Evolutionary conservation across 2,888 invertebrate genomes (phyloP), one percentile per base, ranked within the genome.

Genomic region (Druceiella hillmani): DNA sequence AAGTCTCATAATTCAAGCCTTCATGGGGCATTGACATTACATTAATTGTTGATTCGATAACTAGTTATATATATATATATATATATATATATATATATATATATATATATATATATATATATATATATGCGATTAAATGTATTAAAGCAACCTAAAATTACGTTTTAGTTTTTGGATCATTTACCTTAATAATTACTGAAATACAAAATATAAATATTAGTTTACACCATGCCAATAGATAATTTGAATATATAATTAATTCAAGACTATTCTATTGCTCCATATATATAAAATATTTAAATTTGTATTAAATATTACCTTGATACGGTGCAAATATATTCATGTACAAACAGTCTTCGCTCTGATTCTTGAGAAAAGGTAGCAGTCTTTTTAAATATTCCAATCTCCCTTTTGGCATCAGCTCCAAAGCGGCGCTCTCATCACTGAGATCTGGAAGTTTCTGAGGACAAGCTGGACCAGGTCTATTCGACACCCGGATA

Each of bases 341-440:
- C 64, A 98, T 81, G 68, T 92, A 94, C 51, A 98, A 82, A 64
- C 98, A 98, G 76, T 98, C 95, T 78, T 98, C 98, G 62, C 87
- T 90, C 76, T 97, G 94, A 68, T 93, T 87, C 66, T 80, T 80
- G 62, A 97, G 80, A 72, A 87, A 84, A 51, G 91, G 91, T 62
- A 90, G 75, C 67, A 97, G 75, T 61, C 93, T 79, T 71, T 84
- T 87, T 50, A 97, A 76, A 65, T 93, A 89, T 63, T 92, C 89
- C 65, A 89, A 75, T 57, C 93, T 78, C 51, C 92, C 94, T 57
- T 82, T 81, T 49, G 95, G 93, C 87, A 94, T 91, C 60, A 80
- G 78, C 55, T 80, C 82, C 60, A 89, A 73, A 34, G 87, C 83
- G 53, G 83, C 81, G 55, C 85, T 84, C 64, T 88, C 86, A 58